phyloP scores from a whole-genome alignment of 92 coral and sea anemone genomes.

The Paragorgia papillata region DNA sequence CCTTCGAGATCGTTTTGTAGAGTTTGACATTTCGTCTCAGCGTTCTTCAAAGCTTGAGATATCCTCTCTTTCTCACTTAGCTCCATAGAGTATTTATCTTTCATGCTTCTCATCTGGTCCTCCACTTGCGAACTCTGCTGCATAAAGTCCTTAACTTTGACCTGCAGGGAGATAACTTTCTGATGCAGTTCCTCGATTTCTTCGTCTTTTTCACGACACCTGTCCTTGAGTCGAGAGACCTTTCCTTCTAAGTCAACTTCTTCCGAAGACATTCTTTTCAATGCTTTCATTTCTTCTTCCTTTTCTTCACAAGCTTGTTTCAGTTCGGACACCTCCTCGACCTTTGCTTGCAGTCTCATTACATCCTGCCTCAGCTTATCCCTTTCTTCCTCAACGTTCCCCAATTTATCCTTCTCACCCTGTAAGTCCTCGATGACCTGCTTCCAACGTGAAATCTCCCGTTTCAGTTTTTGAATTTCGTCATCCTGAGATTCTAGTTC shows the following conservation, averaged over 20 bases:
- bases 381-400: constrained; percentile 21
- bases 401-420: constrained; percentile 13
- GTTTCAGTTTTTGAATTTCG: constrained; percentile 27
- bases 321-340: constrained; percentile 4
- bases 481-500: constrained; percentile 22
- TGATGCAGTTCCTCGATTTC: constrained; percentile 40
- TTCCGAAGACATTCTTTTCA: constrained; percentile 22
- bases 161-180: constrained; percentile 42
- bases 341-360: constrained; percentile 7
- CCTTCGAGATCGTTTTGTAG: background rate
- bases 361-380: constrained; percentile 35
- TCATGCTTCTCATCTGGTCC: constrained; percentile 25
- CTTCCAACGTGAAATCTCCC: constrained; percentile 21
- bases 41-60: constrained; percentile 10
- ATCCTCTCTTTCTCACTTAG: constrained; percentile 34
- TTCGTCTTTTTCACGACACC: constrained; percentile 42
- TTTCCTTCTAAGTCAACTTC: constrained; percentile 30
- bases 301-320: constrained; percentile 28
- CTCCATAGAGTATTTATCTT: constrained; percentile 31
- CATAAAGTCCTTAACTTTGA: constrained; percentile 38
- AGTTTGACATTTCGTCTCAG: constrained; percentile 23
- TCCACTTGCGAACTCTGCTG: constrained; percentile 29
- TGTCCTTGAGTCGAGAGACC: constrained; percentile 33
- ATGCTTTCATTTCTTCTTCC: constrained; percentile 25
- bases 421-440: constrained; percentile 16